Evolutionary conservation across 2,888 invertebrate species (phyloP).

Genomic region (Diaperis boleti): DNA sequence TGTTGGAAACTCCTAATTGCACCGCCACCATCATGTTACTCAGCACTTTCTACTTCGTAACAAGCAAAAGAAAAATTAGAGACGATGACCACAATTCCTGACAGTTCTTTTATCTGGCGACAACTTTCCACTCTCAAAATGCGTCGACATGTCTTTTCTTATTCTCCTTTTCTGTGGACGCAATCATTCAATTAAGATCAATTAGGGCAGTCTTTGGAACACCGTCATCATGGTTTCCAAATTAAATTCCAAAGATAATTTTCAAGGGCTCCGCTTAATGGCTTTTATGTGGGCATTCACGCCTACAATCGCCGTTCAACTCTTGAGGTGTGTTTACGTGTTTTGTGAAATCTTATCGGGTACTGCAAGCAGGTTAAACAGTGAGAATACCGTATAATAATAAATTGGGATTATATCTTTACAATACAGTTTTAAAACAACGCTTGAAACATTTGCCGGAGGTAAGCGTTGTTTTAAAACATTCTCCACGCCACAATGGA

Average conservation of each 20-base stretch:
- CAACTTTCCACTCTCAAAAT: slow-evolving; percentile 20
- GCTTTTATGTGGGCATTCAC: slow-evolving; percentile 35
- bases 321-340: slow-evolving; percentile 29
- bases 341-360: slow-evolving; percentile 39
- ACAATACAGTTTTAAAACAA: no score
- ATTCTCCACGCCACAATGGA: no score
- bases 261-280: slow-evolving; percentile 25
- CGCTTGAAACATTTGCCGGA: no score
- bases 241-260: slow-evolving; percentile 43
- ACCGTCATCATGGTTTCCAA: slow-evolving; percentile 27
- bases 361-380: no score
- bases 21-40: slow-evolving; percentile 9
- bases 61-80: slow-evolving; percentile 15
- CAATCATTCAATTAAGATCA: slow-evolving; percentile 42
- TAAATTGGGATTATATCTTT: no score
- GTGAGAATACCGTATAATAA: no score
- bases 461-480: no score
- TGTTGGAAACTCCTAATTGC: background rate
- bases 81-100: slow-evolving; percentile 23
- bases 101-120: slow-evolving; percentile 37
- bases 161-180: slow-evolving; percentile 12
- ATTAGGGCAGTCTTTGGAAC: slow-evolving; percentile 27
- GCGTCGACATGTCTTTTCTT: background rate
- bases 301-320: slow-evolving; percentile 21
- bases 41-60: slow-evolving; percentile 17